Conservation (phyloP, 2,888 invertebrate species). For the Mythimna impura region DNA sequence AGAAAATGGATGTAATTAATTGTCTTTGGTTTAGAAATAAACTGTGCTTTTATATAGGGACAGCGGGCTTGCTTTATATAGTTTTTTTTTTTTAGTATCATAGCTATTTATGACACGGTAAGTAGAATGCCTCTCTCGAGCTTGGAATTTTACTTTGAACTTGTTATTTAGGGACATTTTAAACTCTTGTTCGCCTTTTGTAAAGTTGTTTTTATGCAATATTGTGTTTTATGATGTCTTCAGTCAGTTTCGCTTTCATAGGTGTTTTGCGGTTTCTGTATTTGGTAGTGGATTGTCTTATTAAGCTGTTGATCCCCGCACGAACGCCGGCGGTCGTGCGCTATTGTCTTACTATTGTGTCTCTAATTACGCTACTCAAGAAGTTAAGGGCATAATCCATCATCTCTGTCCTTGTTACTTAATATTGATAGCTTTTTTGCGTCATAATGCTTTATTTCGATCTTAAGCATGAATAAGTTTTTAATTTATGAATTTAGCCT, state of each 20-base stretch:
- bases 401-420: not conserved
- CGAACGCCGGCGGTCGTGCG: no score
- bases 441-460: not conserved
- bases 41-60: slow-evolving; percentile 54
- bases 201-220: slow-evolving; percentile 9
- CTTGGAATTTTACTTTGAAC: slow-evolving; percentile 43
- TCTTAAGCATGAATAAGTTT: not conserved
- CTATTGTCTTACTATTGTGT: no score
- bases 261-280: not conserved
- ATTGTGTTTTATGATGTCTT: not conserved
- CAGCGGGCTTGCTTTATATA: slow-evolving; percentile 45
- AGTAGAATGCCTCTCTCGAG: slow-evolving; percentile 48
- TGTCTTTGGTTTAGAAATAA: slow-evolving; percentile 67
- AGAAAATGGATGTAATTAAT: slow-evolving; percentile 72
- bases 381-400: no score
- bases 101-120: slow-evolving; percentile 63
- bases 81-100: slow-evolving; percentile 61
- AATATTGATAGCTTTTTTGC: slow-evolving; percentile 5
- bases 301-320: no score
- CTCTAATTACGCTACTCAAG: no score
- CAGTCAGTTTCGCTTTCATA: slow-evolving; percentile 14
- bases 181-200: slow-evolving; percentile 21
- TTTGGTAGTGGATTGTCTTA: not conserved
- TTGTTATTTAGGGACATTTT: slow-evolving; percentile 32
- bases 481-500: not conserved